Evolutionary conservation across 2,888 invertebrate genomes (phyloP).

Genomic region (Gonocerus acuteangulatus): DNA sequence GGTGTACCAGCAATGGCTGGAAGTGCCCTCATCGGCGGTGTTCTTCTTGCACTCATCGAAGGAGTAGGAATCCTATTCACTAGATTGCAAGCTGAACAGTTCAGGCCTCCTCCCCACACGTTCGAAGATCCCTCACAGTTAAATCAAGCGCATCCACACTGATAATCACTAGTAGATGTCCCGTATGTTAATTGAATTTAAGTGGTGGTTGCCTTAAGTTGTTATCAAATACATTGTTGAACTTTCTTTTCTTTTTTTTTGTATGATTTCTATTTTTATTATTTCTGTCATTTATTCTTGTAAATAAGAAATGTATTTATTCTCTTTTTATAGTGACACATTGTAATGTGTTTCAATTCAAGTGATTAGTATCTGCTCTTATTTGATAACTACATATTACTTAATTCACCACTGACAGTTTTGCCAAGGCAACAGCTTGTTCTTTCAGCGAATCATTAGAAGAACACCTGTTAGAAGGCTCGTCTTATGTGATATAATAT

Average conservation of each 20-base stretch:
- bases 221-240: background rate
- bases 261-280: background rate
- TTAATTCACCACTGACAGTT: no score
- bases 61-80: conserved; percentile 93
- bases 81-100: conserved; percentile 84
- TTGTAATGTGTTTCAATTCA: no score
- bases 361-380: background rate
- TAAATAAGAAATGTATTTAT: background rate
- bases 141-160: conserved; percentile 46
- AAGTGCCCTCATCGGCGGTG: conserved; percentile 91
- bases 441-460: no score
- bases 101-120: conserved; percentile 62
- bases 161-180: conserved; percentile 4
- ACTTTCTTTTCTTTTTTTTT: background rate
- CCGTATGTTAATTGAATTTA: background rate
- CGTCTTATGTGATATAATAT: background rate
- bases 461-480: background rate
- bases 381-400: background rate
- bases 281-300: background rate
- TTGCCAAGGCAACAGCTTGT: no score
- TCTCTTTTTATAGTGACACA: background rate
- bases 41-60: conserved; percentile 91
- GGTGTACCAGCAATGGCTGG: conserved; percentile 85
- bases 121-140: conserved; percentile 66
- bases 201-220: background rate